Conservation (phyloP, 2,888 invertebrate species). For the Tolmerus cingulatus region DNA sequence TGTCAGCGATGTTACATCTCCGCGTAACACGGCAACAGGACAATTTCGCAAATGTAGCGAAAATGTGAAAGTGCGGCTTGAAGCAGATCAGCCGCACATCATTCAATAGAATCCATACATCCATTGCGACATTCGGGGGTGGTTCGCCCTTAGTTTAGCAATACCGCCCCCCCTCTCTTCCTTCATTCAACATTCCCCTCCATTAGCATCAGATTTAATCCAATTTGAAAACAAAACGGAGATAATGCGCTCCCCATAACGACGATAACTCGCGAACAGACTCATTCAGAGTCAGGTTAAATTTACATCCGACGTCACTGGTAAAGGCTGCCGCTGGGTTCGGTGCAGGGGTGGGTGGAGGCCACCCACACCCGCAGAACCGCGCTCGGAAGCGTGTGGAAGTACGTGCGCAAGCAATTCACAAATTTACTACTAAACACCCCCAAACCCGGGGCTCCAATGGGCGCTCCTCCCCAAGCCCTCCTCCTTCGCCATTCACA, state of each 20-base stretch:
- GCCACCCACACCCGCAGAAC: not conserved
- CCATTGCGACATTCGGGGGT: not conserved
- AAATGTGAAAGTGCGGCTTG: not conserved
- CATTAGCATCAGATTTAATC: constrained; percentile 40
- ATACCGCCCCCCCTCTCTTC: not conserved
- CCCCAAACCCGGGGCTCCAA: not conserved
- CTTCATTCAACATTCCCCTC: constrained; percentile 32
- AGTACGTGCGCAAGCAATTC: constrained; percentile 41
- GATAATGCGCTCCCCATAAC: constrained; percentile 36
- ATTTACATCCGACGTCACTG: constrained; percentile 40
- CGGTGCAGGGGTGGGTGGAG: not conserved
- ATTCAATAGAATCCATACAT: not conserved
- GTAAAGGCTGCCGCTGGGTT: not conserved
- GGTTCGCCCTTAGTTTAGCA: not conserved
- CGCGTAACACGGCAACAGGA: not conserved
- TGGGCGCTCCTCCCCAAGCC: not conserved
- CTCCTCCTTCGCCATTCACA: not conserved
- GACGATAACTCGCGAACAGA: constrained; percentile 34
- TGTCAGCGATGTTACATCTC: not conserved
- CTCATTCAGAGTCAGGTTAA: constrained; percentile 33
- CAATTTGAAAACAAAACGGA: constrained; percentile 40
- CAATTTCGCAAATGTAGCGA: not conserved
- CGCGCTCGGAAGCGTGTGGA: constrained; percentile 7
- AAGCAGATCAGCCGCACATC: constrained; percentile 5
- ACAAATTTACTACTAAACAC: constrained; percentile 42